phyloP scores from a whole-genome alignment of 2,797 vertebrate species.

The Catamblyrhynchus diadema region DNA sequence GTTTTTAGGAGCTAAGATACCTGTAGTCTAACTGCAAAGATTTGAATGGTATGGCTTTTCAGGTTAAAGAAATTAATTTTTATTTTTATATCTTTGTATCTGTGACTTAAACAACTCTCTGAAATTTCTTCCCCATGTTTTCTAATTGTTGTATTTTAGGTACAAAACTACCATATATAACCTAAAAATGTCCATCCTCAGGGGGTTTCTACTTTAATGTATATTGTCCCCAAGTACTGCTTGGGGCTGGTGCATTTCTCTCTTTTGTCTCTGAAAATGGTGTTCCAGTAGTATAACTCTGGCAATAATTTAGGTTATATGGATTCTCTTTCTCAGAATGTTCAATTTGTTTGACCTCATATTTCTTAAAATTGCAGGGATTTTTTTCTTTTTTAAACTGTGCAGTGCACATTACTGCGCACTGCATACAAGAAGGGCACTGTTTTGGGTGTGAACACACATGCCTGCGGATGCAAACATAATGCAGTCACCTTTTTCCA shows the following conservation, averaged over 20 bases:
- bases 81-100: rapidly evolving
- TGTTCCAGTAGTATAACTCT: background rate
- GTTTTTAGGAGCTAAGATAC: background rate
- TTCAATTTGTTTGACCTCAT: background rate
- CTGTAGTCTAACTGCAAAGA: background rate
- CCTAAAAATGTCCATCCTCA: background rate
- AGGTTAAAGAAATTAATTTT: background rate
- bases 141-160: background rate
- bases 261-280: background rate
- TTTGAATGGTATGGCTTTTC: background rate
- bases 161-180: background rate
- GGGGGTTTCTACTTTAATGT: background rate
- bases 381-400: background rate
- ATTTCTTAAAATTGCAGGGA: background rate
- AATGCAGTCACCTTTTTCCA: background rate
- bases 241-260: background rate
- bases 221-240: rapidly evolving
- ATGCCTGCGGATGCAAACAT: background rate
- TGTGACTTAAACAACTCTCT: background rate
- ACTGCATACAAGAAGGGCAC: background rate
- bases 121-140: background rate
- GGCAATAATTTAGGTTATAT: background rate
- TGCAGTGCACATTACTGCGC: background rate
- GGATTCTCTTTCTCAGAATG: background rate
- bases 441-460: background rate